Percentiles rank a stretch among this genome's conserved stretches.
Evolutionary conservation across 2,113 vertebrate genomes (phyloP).

Genomic region (Larimichthys polyactis): DNA sequence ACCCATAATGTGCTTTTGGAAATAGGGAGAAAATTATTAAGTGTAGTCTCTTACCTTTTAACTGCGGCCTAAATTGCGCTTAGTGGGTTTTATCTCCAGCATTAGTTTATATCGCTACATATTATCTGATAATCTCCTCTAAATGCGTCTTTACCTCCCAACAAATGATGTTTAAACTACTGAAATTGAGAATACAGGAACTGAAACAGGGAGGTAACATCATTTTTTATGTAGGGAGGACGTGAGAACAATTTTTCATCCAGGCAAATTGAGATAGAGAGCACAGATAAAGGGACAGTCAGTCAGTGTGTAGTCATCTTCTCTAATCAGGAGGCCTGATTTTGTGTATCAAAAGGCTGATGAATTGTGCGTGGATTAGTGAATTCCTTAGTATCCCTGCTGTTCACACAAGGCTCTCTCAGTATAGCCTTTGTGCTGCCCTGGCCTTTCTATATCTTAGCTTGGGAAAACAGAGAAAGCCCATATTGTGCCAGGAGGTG

Average conservation of each 20-base stretch:
- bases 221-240: constrained; percentile 3
- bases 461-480: constrained; percentile 39
- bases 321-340: constrained; percentile 51
- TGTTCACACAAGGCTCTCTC: constrained; percentile 49
- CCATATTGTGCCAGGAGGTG: constrained; percentile 51
- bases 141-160: constrained; percentile 4
- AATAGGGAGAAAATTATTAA: constrained; percentile 2
- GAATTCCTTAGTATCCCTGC: constrained; percentile 56
- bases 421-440: constrained; percentile 54
- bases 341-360: constrained; percentile 56
- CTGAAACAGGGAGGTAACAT: constrained; percentile 14
- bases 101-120: background rate
- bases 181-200: background rate
- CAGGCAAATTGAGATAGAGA: constrained; percentile 32
- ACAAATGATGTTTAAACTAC: background rate
- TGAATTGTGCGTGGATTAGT: constrained; percentile 66
- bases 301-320: constrained; percentile 40
- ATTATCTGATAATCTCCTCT: constrained; percentile 11
- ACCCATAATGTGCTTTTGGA: background rate
- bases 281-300: background rate
- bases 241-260: constrained; percentile 3
- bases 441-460: constrained; percentile 38
- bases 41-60: background rate
- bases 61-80: background rate
- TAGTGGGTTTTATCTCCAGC: constrained; percentile 1